Base-by-base conservation (phyloP, 2,113 vertebrate genomes). In the Azemiops feae region DNA sequence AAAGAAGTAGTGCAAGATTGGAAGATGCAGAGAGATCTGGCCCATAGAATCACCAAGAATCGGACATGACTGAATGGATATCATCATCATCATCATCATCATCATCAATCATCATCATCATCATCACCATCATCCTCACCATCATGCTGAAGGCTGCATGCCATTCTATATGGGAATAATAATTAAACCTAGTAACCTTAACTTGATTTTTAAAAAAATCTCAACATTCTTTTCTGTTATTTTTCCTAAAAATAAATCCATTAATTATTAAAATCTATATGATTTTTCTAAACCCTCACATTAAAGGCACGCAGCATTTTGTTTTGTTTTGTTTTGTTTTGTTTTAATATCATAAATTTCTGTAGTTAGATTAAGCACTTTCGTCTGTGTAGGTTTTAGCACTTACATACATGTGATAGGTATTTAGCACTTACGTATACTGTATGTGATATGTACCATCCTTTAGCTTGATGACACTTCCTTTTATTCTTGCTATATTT, bases 131-230 rank as follows among this genome's bases (percentile, higher is more conserved):
- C 58, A 30, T 30, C 58, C 27, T 30, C 58, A 60, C 11, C 58
- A 64, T 95, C 95, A 69, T 87, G 93, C 88, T 93, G 95, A 95
- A 0, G 34, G 50, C 93, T 96, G 93, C 91, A 91, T 96, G 94
- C 91, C 93, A 96, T 96, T 96, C 96, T 92, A 91, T 92, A 95
- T 93, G 93, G 93, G 94, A 96, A 90, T 91, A 87, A 91, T 95
- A 93, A 87, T 96, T 96, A 95, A 94, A 95, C 52, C 90, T 93
- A 96, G 94, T 96, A 94, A 90, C 93, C 89, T 94, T 94, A 89
- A 94, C 93, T 92, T 88, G 88, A 88, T 94, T 94, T 91, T 96
- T 95, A 91, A 95, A 95, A 93, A 91, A 47, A 95, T 90, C 27
- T 58, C 27, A 58, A 23, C 1, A 50, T 89, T 81, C 30, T 74